A percentile compares a stretch with the other conserved stretches of the same genome.
Evolutionary conservation across 2,113 vertebrate genomes (phyloP).

Genomic region (Hydrochoerus hydrochaeris): DNA sequence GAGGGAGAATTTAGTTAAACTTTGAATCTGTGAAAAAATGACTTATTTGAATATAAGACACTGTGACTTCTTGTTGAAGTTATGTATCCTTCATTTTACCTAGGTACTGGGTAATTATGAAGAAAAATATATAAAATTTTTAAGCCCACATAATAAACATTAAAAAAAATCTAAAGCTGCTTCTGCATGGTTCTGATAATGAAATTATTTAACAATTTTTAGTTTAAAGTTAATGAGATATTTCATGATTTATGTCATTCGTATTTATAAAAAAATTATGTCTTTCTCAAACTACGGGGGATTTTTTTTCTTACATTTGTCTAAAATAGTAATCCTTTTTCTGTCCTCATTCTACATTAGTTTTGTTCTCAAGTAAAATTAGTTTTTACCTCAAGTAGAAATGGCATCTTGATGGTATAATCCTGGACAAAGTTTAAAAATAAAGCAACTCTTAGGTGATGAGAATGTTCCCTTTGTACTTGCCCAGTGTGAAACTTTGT

Average conservation of each 20-base stretch:
- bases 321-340: slow-evolving; percentile 6
- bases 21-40: slow-evolving; percentile 19
- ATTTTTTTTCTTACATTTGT: background rate
- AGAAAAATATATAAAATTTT: background rate
- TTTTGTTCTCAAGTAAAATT: background rate
- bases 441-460: background rate
- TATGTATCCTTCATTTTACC: background rate
- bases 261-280: background rate
- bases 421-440: background rate
- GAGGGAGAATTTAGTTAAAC: background rate
- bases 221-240: background rate
- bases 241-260: background rate
- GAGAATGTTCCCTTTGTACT: background rate
- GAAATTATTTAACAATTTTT: slow-evolving; percentile 25
- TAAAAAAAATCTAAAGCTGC: background rate
- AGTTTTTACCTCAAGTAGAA: background rate
- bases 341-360: background rate
- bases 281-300: background rate
- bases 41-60: slow-evolving; percentile 21
- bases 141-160: background rate
- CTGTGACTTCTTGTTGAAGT: background rate
- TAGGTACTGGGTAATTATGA: background rate
- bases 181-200: background rate
- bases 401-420: background rate
- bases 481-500: background rate